phyloP scores from a whole-genome alignment of 1,140 invertebrate species.

The Rhagoletis pomonella region DNA sequence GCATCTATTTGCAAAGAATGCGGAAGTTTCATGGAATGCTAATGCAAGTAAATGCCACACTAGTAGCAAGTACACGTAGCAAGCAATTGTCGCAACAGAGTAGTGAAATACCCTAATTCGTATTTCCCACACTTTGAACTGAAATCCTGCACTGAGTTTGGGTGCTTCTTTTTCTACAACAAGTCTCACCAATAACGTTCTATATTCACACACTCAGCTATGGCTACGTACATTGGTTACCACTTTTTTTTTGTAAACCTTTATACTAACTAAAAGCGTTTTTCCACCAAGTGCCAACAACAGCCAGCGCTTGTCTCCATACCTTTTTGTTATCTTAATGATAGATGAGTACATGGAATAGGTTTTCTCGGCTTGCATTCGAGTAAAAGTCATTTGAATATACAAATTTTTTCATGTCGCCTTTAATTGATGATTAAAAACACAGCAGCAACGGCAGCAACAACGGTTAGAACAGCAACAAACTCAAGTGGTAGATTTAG shows the following conservation, averaged over 20 bases:
- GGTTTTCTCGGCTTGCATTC: constrained; percentile 27
- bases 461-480: constrained; percentile 16
- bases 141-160: neutral
- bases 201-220: neutral
- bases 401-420: constrained; percentile 51
- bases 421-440: constrained; percentile 51
- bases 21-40: no score
- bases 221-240: neutral
- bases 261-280: constrained; percentile 32
- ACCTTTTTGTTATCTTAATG: constrained; percentile 48
- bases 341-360: constrained; percentile 51
- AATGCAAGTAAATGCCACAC: no score
- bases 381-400: constrained; percentile 48
- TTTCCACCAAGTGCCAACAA: neutral
- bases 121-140: constrained; percentile 42
- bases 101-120: neutral
- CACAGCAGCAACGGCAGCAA: constrained; percentile 15
- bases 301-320: neutral
- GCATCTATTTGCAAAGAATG: no score
- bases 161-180: neutral
- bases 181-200: neutral
- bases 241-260: constrained; percentile 22
- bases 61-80: no score
- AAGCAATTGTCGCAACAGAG: constrained; percentile 11
- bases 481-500: constrained; percentile 37